Conservation (phyloP, 2,797 vertebrate species). For the Otolemur crassicaudatus region DNA sequence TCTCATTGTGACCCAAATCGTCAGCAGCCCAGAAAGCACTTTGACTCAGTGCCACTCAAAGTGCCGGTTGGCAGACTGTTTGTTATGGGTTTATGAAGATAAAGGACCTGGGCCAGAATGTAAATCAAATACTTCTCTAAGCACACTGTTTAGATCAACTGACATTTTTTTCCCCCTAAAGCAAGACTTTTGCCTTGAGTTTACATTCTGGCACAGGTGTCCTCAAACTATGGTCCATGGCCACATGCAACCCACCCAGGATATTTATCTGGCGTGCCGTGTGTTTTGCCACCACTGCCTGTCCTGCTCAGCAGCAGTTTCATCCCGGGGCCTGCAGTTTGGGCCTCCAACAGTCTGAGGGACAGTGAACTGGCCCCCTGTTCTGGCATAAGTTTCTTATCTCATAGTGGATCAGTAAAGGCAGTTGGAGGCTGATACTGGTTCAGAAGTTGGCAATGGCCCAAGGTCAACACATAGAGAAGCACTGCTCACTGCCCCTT, state of each 20-base stretch:
- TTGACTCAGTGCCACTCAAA: background rate
- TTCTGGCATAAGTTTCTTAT: background rate
- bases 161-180: background rate
- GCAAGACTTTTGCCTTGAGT: background rate
- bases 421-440: background rate
- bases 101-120: background rate
- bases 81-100: background rate
- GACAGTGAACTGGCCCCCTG: too few relatives aligned
- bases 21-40: background rate
- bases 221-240: too few relatives aligned
- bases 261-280: too few relatives aligned
- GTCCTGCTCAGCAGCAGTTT: too few relatives aligned
- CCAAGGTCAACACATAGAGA: background rate
- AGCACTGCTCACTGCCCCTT: accelerated
- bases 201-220: background rate
- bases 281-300: too few relatives aligned
- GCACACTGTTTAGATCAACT: background rate
- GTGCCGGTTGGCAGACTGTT: accelerated
- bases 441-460: background rate
- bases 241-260: too few relatives aligned
- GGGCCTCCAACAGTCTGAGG: too few relatives aligned
- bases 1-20: background rate
- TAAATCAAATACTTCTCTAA: background rate
- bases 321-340: too few relatives aligned
- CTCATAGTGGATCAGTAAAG: background rate